Percentiles rank a stretch among this genome's conserved stretches.
Conservation (phyloP, 1,140 invertebrate genomes). For the Hypothenemus hampei region DNA sequence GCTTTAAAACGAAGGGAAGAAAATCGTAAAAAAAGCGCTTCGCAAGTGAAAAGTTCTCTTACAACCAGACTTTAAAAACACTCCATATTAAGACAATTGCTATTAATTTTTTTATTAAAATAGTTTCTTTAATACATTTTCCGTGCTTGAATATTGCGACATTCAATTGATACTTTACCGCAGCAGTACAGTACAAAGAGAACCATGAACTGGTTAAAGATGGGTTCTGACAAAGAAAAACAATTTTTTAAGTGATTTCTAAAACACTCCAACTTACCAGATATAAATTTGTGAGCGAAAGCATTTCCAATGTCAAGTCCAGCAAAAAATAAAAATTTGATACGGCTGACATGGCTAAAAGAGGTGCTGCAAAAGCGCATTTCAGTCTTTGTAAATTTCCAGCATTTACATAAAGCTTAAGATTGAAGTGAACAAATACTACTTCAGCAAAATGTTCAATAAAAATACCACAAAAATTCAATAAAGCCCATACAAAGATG, state of each 20-base stretch:
- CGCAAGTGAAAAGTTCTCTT: conserved; percentile 27
- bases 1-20: conserved; percentile 36
- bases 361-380: conserved; percentile 61
- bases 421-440: conserved; percentile 12
- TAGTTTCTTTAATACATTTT: conserved; percentile 12
- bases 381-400: conserved; percentile 54
- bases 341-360: conserved; percentile 70
- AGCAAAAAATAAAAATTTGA: conserved; percentile 82
- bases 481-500: conserved; percentile 76
- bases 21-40: conserved; percentile 26
- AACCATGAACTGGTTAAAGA: conserved; percentile 24
- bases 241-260: conserved; percentile 3
- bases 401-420: conserved; percentile 47
- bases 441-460: conserved; percentile 53
- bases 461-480: conserved; percentile 75
- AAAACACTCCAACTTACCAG: conserved; percentile 28
- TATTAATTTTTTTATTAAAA: background rate
- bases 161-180: conserved; percentile 37
- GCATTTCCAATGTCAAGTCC: conserved; percentile 65
- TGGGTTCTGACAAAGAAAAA: conserved; percentile 31
- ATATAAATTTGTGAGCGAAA: conserved; percentile 49
- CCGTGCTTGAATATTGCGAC: conserved; percentile 13
- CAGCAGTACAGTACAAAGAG: conserved; percentile 36
- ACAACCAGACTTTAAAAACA: conserved; percentile 23
- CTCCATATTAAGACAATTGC: background rate